Conservation (phyloP, 2,113 vertebrate species). For the Nicator chloris region DNA sequence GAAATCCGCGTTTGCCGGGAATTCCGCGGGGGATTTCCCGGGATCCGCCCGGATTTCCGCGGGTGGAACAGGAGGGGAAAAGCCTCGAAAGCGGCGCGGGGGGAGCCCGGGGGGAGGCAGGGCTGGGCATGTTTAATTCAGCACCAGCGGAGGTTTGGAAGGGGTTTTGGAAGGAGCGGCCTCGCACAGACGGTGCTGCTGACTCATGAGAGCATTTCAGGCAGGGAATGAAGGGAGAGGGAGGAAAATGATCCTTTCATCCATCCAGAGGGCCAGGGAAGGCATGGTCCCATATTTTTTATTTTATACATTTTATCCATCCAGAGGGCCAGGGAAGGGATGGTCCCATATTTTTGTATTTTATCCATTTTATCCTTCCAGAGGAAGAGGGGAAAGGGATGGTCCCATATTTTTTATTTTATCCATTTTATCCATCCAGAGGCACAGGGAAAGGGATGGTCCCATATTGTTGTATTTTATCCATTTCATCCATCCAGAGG, state of each 20-base stretch:
- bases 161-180: neutral
- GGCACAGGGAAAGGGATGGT: too few relatives aligned
- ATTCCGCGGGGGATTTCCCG: neutral
- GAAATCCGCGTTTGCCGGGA: neutral
- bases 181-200: neutral
- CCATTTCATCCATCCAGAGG: too few relatives aligned
- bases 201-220: neutral
- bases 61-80: neutral
- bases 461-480: too few relatives aligned
- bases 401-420: too few relatives aligned
- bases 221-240: fast-evolving
- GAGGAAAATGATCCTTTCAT: neutral
- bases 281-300: too few relatives aligned
- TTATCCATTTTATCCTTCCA: too few relatives aligned
- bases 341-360: too few relatives aligned
- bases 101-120: neutral
- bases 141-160: neutral
- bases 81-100: neutral
- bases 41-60: neutral
- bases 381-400: too few relatives aligned
- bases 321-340: too few relatives aligned
- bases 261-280: too few relatives aligned
- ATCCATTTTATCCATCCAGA: too few relatives aligned
- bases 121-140: neutral
- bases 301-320: too few relatives aligned